Conservation (phyloP, 92 coral and sea anemone species). For the Epizoanthus rinbou region DNA sequence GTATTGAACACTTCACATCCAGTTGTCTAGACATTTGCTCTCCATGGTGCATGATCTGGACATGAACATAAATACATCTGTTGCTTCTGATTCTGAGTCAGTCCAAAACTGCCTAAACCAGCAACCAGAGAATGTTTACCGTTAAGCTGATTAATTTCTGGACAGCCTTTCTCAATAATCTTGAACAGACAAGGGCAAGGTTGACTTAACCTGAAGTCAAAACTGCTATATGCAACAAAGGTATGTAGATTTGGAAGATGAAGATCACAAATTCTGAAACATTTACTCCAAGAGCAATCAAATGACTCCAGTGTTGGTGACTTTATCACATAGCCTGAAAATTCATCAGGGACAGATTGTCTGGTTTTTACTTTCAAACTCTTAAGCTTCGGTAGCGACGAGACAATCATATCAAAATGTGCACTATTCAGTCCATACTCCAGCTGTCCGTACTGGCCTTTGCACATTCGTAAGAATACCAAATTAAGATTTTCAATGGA, state of each 20-base stretch:
- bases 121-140: conserved; percentile 38
- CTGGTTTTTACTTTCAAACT: conserved; percentile 56
- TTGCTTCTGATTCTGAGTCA: conserved; percentile 41
- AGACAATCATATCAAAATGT: conserved; percentile 45
- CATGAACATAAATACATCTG: conserved; percentile 46
- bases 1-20: not conserved
- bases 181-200: conserved; percentile 60
- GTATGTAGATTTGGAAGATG: conserved; percentile 65
- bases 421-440: not conserved
- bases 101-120: conserved; percentile 59
- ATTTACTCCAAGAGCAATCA: conserved; percentile 60
- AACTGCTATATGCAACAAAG: conserved; percentile 41
- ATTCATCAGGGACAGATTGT: conserved; percentile 34
- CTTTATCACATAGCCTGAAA: conserved; percentile 52
- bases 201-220: conserved; percentile 28
- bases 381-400: conserved; percentile 51
- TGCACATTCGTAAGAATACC: conserved; percentile 26
- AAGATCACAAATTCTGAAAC: conserved; percentile 46
- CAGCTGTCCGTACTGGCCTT: not conserved
- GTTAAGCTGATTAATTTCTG: conserved; percentile 55
- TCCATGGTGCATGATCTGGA: conserved; percentile 45
- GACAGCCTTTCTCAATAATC: conserved; percentile 62
- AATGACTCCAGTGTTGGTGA: conserved; percentile 61
- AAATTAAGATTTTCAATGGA: conserved; percentile 52
- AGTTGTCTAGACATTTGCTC: conserved; percentile 21